Evolutionary conservation across 2,797 vertebrate species (phyloP).

Genomic region (Xerus rutilus): DNA sequence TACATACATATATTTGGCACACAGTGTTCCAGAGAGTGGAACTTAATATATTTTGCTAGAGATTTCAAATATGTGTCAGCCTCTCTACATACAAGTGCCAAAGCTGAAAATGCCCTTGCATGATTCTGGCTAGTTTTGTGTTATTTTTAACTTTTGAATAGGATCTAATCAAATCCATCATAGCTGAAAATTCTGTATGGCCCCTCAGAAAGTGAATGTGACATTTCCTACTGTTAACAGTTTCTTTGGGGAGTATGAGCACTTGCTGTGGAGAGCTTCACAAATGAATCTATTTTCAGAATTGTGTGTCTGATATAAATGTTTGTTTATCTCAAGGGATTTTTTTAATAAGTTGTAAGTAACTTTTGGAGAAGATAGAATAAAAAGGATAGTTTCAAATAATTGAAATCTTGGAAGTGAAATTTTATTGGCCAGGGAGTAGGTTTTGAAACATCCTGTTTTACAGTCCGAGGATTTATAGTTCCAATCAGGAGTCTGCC

Average conservation of each 20-base stretch:
- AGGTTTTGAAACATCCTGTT: conserved; percentile 15
- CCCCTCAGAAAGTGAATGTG: neutral
- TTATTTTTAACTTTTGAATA: conserved; percentile 57
- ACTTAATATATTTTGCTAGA: neutral
- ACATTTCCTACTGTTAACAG: neutral
- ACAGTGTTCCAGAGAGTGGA: neutral
- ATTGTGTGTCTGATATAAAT: neutral
- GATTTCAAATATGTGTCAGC: neutral
- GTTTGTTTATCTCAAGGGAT: conserved; percentile 46
- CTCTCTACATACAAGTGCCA: neutral
- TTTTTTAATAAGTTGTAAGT: conserved; percentile 35
- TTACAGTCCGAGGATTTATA: conserved; percentile 54
- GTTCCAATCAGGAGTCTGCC: conserved; percentile 46
- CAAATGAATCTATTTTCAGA: conserved; percentile 24
- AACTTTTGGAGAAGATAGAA: neutral
- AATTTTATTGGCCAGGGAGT: conserved; percentile 40
- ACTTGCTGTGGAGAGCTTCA: neutral
- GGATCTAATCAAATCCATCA: conserved; percentile 1
- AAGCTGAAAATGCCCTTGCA: conserved; percentile 21
- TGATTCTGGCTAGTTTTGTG: neutral
- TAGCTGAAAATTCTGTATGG: conserved; percentile 18
- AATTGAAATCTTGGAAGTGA: conserved; percentile 35
- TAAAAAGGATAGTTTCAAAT: conserved; percentile 32
- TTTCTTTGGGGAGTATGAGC: neutral
- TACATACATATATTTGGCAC: conserved; percentile 8